Percentiles rank a stretch among this genome's conserved stretches.
Evolutionary conservation across 2,888 invertebrate genomes (phyloP).

Genomic region (Leptopilina drosophilae): DNA sequence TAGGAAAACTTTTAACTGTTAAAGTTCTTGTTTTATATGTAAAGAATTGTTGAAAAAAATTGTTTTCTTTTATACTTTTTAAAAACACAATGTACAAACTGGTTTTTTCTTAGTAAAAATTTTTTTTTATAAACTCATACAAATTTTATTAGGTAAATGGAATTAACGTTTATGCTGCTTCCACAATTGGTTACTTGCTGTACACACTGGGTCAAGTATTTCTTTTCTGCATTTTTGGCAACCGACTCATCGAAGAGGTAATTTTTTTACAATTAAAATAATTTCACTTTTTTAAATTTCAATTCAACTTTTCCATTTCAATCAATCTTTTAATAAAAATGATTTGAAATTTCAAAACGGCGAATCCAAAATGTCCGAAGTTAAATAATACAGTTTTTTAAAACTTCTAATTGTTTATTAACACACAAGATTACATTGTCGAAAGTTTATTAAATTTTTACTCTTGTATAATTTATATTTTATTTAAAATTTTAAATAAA

Average conservation of each 20-base stretch:
- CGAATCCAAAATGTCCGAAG: no score
- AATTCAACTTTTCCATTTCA: no score
- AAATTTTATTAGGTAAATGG: slow-evolving; percentile 81
- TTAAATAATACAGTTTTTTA: no score
- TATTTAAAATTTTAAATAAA: no score
- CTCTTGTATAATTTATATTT: no score
- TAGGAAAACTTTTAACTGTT: background rate
- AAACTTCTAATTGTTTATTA: no score
- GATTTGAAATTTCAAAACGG: background rate
- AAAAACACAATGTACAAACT: background rate
- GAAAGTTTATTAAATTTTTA: no score
- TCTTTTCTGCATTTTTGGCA: slow-evolving; percentile 92
- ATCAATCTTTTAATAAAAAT: no score
- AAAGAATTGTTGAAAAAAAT: no score
- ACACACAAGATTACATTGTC: no score
- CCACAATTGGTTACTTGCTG: slow-evolving; percentile 87
- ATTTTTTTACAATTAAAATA: background rate
- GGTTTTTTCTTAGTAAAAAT: background rate
- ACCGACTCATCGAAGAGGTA: slow-evolving; percentile 92
- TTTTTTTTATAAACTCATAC: background rate
- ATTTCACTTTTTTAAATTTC: no score
- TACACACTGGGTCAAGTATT: slow-evolving; percentile 92
- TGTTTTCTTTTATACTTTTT: background rate
- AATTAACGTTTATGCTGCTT: slow-evolving; percentile 87
- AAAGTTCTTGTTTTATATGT: background rate